Base-by-base conservation (phyloP, 1,140 invertebrate genomes). In the Pseudobourletiella spinata region DNA sequence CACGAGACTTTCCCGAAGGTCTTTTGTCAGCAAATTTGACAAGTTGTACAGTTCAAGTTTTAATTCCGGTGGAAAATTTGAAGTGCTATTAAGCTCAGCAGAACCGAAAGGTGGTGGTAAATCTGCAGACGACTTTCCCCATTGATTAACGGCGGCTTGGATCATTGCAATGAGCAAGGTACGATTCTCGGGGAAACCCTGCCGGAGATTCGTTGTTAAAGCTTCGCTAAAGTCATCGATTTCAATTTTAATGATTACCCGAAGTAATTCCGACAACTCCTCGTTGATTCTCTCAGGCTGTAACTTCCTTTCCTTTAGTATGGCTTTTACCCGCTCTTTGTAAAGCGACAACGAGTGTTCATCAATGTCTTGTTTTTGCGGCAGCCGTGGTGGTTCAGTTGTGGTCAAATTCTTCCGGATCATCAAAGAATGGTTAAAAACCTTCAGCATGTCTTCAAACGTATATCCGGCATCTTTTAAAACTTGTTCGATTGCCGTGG, bases 131-230 rank as follows among this genome's bases (percentile, higher is more conserved):
- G 43, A 3, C n/a, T n/a, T n/a, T n/a, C 3, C 43, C 43, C 43
- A 46, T n/a, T 46, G 43, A 8, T 46, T 16, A 11, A 22, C 43
- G 4, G 43, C 43, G 18, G 43, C 43, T 46, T 46, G 43, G 18
- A 46, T 46, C 43, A 46, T 46, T n/a, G 43, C 43, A 46, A 46
- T 46, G 43, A 46, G 43, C 4, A 46, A 8, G n/a, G 43, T 46
- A 8, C 43, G 6, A 46, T 46, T 46, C n/a, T 18, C 3, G 4
- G n/a, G 4, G 24, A 20, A 46, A 4, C 43, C 43, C 43, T 46
- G 43, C 6, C 24, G n/a, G 4, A 46, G 24, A 46, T 46, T 46
- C n/a, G n/a, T 3, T 8, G 24, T 46, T n/a, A 46, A 46, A 4
- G 24, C 43, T 46, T 46, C 43, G 24, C 43, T 46, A 46, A 46